Evolutionary conservation across 2,888 invertebrate genomes (phyloP).

Genomic region (Meghimatium bilineatum): DNA sequence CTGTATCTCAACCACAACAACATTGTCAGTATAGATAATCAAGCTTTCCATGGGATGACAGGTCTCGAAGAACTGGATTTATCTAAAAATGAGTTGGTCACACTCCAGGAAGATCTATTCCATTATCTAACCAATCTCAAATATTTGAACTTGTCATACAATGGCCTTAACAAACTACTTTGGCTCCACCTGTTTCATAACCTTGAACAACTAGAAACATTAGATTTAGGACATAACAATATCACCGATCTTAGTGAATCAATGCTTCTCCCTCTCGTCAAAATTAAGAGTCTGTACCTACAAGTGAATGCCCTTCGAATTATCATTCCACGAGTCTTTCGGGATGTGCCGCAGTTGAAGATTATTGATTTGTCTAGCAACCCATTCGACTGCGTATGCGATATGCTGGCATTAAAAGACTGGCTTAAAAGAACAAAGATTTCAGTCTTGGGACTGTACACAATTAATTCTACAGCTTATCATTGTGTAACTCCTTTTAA

Average conservation of each 20-base stretch:
- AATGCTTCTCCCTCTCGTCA: constrained; percentile 57
- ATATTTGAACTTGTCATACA: constrained; percentile 57
- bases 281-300: constrained; percentile 58
- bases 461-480: constrained; percentile 58
- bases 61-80: constrained; percentile 61
- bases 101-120: constrained; percentile 59
- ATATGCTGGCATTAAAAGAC: constrained; percentile 62
- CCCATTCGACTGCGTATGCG: constrained; percentile 70
- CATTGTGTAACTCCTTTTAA: constrained; percentile 61
- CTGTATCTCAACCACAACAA: constrained; percentile 62
- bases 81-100: constrained; percentile 60
- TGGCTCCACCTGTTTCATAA: constrained; percentile 55
- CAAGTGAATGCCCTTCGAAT: constrained; percentile 59
- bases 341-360: constrained; percentile 58
- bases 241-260: constrained; percentile 56
- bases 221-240: constrained; percentile 67
- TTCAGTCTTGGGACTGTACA: constrained; percentile 23
- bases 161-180: constrained; percentile 52
- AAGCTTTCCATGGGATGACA: constrained; percentile 64
- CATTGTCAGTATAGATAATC: constrained; percentile 58
- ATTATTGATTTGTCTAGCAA: constrained; percentile 66
- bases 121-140: constrained; percentile 59
- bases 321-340: constrained; percentile 58
- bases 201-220: constrained; percentile 52
- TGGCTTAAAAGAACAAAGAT: constrained; percentile 60